Evolutionary conservation across 1,140 invertebrate species (phyloP).

Genomic region (Mesaphorura yosii): DNA sequence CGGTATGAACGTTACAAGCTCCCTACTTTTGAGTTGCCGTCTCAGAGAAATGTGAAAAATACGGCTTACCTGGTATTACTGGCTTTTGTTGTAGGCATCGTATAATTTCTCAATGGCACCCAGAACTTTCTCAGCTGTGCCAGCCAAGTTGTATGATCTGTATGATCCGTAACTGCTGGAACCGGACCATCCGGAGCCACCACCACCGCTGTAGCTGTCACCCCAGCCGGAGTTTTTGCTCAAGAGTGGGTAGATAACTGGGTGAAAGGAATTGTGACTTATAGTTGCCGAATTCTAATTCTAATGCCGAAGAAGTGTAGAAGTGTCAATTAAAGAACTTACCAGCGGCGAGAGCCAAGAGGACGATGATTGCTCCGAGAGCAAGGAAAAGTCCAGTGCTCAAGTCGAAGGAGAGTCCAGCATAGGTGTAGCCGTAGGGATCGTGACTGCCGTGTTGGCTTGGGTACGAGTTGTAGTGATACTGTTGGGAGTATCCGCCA

Average conservation of each 20-base stretch:
- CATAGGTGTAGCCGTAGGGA: slow-evolving; percentile 32
- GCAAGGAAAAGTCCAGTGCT: slow-evolving; percentile 32
- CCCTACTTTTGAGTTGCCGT: too few relatives aligned
- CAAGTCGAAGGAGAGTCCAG: slow-evolving; percentile 31
- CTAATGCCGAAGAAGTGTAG: neutral
- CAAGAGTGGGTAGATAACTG: slow-evolving; percentile 32
- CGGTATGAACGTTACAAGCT: too few relatives aligned
- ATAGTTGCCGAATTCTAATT: neutral
- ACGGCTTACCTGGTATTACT: slow-evolving; percentile 25
- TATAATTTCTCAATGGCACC: slow-evolving; percentile 27
- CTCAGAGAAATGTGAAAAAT: too few relatives aligned
- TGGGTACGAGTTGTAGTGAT: slow-evolving; percentile 31
- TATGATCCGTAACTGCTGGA: slow-evolving; percentile 27
- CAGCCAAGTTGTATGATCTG: slow-evolving; percentile 30
- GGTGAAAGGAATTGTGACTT: neutral
- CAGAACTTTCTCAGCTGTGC: slow-evolving; percentile 29
- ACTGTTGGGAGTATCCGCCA: slow-evolving; percentile 30
- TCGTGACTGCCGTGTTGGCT: slow-evolving; percentile 18
- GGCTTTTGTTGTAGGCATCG: slow-evolving; percentile 31
- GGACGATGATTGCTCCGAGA: slow-evolving; percentile 32
- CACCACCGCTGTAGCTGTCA: slow-evolving; percentile 22
- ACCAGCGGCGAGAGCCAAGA: slow-evolving; percentile 31
- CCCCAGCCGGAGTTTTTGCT: slow-evolving; percentile 31
- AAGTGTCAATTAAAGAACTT: slow-evolving; percentile 3
- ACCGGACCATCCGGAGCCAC: slow-evolving; percentile 9